Percentiles rank a stretch among this genome's conserved stretches.
Conservation (phyloP, 2,888 invertebrate species). For the Drosophila recens region DNA sequence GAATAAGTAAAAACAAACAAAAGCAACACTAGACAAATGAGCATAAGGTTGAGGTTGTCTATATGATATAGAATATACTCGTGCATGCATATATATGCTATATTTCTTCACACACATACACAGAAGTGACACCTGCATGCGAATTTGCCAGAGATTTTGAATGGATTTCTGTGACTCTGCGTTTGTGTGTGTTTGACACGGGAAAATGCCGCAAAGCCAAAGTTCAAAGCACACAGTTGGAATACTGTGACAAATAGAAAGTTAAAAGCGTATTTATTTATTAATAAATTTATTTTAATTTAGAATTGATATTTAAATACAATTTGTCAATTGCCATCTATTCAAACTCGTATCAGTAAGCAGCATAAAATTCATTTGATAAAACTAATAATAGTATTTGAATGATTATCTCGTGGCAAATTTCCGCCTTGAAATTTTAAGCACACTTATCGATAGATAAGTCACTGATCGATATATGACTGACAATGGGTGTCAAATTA, state of each 20-base stretch:
- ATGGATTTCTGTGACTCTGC: slow-evolving; percentile 1
- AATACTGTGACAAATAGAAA: background rate
- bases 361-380: background rate
- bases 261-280: background rate
- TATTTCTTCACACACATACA: slow-evolving; percentile 4
- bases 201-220: slow-evolving; percentile 35
- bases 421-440: background rate
- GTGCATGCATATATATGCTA: background rate
- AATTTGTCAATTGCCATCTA: background rate
- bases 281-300: background rate
- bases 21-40: slow-evolving; percentile 7
- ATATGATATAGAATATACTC: slow-evolving; percentile 11
- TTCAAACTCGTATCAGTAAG: slow-evolving; percentile 3
- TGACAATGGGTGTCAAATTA: background rate
- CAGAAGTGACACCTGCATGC: slow-evolving; percentile 29
- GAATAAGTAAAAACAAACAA: slow-evolving; percentile 41
- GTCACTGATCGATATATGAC: background rate
- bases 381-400: slow-evolving; percentile 8
- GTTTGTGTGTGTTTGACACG: slow-evolving; percentile 18
- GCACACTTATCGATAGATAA: slow-evolving; percentile 5
- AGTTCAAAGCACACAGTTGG: slow-evolving; percentile 24
- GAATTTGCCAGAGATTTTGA: slow-evolving; percentile 21
- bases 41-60: slow-evolving; percentile 11
- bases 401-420: background rate
- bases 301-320: background rate